Conservation (phyloP, 2,113 vertebrate genomes). For the Romanogobio albipinnatus region DNA sequence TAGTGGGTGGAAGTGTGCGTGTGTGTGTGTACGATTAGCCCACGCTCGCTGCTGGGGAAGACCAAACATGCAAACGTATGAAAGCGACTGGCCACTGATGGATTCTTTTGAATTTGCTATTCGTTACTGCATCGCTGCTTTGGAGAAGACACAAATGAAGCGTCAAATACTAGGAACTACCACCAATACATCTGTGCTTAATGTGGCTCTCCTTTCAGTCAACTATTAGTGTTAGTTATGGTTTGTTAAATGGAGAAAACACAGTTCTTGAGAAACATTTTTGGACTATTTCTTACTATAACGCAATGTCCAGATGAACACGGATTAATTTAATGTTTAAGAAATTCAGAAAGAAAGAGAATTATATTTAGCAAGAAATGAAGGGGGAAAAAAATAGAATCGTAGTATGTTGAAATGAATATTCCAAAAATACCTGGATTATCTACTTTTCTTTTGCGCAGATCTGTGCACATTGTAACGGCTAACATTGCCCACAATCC, state of each 20-base stretch:
- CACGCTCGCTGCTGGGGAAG: conserved; percentile 22
- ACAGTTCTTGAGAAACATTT: too few species aligned
- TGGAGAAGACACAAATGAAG: not conserved
- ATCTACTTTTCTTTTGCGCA: too few species aligned
- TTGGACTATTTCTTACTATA: too few species aligned
- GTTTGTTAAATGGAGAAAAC: not conserved
- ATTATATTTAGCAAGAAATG: too few species aligned
- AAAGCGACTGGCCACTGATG: not conserved
- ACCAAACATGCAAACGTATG: not conserved
- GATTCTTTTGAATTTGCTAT: not conserved
- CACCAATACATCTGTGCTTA: not conserved
- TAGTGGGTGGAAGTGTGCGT: not conserved
- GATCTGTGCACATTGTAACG: too few species aligned
- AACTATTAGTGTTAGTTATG: not conserved
- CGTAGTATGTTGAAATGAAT: too few species aligned
- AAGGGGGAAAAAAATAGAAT: too few species aligned
- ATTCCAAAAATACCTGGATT: too few species aligned
- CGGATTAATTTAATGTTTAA: too few species aligned
- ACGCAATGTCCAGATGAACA: too few species aligned
- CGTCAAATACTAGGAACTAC: not conserved
- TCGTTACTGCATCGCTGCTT: not conserved
- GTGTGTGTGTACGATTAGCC: not conserved
- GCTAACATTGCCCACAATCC: too few species aligned
- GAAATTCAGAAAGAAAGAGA: too few species aligned
- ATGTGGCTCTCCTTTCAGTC: not conserved